These are phyloP conservation scores for Brachyistius frenatus DNA, from an alignment of 2,113 vertebrate genomes.

Conservation along the genomic window DNA sequence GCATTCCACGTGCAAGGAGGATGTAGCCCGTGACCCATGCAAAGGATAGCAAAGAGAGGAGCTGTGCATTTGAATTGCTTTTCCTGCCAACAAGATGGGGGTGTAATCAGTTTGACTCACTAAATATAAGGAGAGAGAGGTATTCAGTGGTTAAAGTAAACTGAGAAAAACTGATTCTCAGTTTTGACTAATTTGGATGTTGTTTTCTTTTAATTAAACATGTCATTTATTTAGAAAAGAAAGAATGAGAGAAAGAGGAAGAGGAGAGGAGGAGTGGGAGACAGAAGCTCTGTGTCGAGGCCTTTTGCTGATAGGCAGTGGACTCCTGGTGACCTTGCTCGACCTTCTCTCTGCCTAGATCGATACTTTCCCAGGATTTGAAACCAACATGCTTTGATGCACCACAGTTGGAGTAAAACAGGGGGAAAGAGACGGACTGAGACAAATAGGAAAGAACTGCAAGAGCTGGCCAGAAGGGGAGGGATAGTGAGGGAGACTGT, in stretches of 20 bases:
- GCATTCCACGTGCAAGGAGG: slow-evolving; percentile 31
- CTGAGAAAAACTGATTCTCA: slow-evolving; percentile 10
- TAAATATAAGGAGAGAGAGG: slow-evolving; percentile 2
- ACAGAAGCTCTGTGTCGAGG: slow-evolving; percentile 53
- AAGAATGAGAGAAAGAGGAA: slow-evolving; percentile 19
- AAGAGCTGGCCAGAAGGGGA: slow-evolving; percentile 46
- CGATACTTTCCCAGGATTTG: slow-evolving; percentile 81
- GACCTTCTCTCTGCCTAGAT: slow-evolving; percentile 68
- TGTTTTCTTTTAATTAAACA: slow-evolving; percentile 41
- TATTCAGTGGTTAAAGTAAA: slow-evolving; percentile 7
- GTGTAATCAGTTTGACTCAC: slow-evolving; percentile 7
- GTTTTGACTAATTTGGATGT: slow-evolving; percentile 29
- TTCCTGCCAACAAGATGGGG: slow-evolving; percentile 14
- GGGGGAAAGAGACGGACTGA: slow-evolving; percentile 60
- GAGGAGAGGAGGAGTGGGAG: slow-evolving; percentile 9
- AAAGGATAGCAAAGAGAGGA: slow-evolving; percentile 30
- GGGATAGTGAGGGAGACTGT: slow-evolving; percentile 42
- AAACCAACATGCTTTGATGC: slow-evolving; percentile 78
- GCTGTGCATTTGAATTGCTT: slow-evolving; percentile 36
- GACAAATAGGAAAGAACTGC: slow-evolving; percentile 67
- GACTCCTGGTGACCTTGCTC: slow-evolving; percentile 75
- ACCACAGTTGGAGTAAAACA: slow-evolving; percentile 60
- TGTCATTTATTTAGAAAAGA: slow-evolving; percentile 39
- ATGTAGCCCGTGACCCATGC: slow-evolving; percentile 25
- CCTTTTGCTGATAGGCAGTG: slow-evolving; percentile 54